Percentiles rank a stretch among this genome's conserved stretches.
phyloP scores from a whole-genome alignment of 2,113 vertebrate species.

The Neoarius graeffei region DNA sequence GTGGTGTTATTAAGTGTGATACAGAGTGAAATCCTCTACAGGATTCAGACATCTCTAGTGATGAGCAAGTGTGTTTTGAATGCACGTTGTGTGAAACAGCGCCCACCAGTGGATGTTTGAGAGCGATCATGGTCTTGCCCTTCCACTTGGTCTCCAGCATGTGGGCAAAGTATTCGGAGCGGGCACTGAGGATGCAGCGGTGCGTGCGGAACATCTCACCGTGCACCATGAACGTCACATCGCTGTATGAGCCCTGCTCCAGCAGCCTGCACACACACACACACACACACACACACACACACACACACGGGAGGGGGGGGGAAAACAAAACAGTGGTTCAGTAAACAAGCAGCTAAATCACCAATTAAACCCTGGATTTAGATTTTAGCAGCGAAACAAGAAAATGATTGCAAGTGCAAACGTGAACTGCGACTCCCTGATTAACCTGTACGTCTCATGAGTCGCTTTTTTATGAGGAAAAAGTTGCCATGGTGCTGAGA shows the following conservation, averaged over 20 bases:
- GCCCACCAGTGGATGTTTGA: slow-evolving; percentile 91
- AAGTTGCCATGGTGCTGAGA: neutral
- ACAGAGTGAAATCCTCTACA: neutral
- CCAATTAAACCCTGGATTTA: too few species aligned
- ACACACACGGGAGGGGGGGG: neutral
- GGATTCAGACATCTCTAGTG: neutral
- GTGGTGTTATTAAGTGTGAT: neutral
- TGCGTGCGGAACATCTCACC: slow-evolving; percentile 87
- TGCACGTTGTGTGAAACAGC: neutral
- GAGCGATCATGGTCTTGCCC: slow-evolving; percentile 83
- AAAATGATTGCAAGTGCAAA: neutral
- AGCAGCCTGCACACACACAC: slow-evolving; percentile 75
- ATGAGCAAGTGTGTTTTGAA: neutral
- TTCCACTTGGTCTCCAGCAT: slow-evolving; percentile 97
- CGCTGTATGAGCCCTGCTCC: slow-evolving; percentile 88
- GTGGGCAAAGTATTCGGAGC: slow-evolving; percentile 89
- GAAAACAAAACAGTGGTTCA: neutral
- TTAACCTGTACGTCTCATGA: neutral
- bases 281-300: neutral
- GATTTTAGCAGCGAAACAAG: neutral
- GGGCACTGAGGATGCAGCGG: slow-evolving; percentile 86
- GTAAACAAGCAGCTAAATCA: neutral
- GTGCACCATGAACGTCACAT: slow-evolving; percentile 88
- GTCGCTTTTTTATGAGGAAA: neutral
- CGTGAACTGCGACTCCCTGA: neutral